Conservation (phyloP, 1,140 invertebrate species). For the Drosophila suzukii region DNA sequence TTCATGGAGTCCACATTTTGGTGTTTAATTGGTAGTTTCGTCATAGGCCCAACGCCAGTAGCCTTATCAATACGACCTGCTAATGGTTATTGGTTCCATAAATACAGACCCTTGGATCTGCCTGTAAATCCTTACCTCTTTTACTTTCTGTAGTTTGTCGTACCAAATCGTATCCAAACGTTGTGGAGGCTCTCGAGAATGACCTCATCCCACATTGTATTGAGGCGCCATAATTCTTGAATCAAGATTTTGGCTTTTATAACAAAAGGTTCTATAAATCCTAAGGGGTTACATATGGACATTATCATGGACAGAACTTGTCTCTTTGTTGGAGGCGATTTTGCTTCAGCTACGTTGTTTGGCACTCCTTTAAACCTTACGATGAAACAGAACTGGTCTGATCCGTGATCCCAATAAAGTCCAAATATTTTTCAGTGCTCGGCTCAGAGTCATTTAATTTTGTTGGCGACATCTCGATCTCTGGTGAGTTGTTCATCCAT, state of each 20-base stretch:
- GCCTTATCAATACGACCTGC: neutral
- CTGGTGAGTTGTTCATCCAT: neutral
- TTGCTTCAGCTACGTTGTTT: neutral
- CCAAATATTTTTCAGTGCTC: neutral
- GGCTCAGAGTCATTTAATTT: neutral
- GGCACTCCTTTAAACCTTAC: neutral
- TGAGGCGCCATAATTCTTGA: neutral
- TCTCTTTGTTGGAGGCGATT: neutral
- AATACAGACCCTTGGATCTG: too few species aligned
- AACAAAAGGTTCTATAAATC: neutral
- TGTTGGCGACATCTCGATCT: neutral
- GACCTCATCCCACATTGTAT: neutral
- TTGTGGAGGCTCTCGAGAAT: neutral
- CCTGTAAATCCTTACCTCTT: neutral
- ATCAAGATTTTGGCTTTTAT: neutral
- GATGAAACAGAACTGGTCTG: slow-evolving; percentile 4
- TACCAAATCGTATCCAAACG: neutral
- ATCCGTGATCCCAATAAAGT: neutral
- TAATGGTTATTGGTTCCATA: neutral
- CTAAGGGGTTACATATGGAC: neutral
- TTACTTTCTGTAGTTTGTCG: neutral
- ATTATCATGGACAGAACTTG: neutral
- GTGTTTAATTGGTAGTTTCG: neutral
- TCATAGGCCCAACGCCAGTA: neutral
- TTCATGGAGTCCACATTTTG: neutral